Evolutionary conservation across 2,113 vertebrate genomes (phyloP), one percentile per base, ranked within the genome.

Genomic region (Urocitellus parryii): DNA sequence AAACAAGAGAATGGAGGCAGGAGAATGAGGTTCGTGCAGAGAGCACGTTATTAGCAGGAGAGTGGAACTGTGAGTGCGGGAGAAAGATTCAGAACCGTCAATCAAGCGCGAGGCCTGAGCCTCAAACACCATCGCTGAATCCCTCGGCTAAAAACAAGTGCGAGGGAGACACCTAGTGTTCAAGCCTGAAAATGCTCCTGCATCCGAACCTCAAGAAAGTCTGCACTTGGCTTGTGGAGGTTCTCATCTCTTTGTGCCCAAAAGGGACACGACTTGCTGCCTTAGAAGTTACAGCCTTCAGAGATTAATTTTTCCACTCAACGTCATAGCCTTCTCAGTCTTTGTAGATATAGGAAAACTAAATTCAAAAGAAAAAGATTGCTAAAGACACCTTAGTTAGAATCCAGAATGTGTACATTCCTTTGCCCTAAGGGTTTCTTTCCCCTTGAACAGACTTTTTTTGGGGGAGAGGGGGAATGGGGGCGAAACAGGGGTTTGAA

Each of bases 141-240:
- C 22, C 32, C 16, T 1, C 0, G 1, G 48, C 56, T 92, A 29
- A 83, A 95, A 92, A 17, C 24, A 58, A 67, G 88, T 58, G 5
- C 12, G 0, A 17, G 80, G 82, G 84, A 14, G 84, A 53, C 84
- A 82, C 76, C 93, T 96, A 37, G 92, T 72, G 96, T 51, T 85
- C 48, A 17, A 32, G 6, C 20, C 1, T 48, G 48, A 17, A 56
- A 89, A 27, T 20, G 84, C 83, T 5, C 13, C 77, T 83, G 4
- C 0, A 29, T 4, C 1, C 17, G 72, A 18, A 4, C 9, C 32
- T 25, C 8, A 2, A 24, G 0, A n/a, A 45, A 24, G 0, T 22
- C 0, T 0, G 1, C 0, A 1, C 51, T 20, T 0, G 34, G 3
- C 12, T 1, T 20, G 18, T 24, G 20, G 51, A 6, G 16, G 32